phyloP scores from a whole-genome alignment of 2,888 invertebrate species.

The Oscheius sp. region DNA sequence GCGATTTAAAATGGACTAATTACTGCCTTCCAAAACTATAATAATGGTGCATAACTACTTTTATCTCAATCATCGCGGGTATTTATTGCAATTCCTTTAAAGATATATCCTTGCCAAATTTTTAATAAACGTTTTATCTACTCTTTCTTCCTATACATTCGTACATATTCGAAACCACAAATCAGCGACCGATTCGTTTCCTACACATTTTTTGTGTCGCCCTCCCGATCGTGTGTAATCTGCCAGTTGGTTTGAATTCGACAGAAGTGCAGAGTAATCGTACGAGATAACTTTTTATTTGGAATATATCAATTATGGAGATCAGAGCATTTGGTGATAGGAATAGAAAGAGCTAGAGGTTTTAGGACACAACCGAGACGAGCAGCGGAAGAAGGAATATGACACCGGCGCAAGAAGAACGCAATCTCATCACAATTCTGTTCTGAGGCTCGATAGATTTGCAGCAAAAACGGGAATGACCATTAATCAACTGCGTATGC shows the following conservation, averaged over 20 bases:
- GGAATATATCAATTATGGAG: neutral
- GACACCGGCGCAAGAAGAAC: neutral
- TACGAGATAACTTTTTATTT: neutral
- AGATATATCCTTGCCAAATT: neutral
- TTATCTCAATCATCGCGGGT: slow-evolving; percentile 15
- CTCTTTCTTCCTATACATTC: neutral
- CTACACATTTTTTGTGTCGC: slow-evolving; percentile 26
- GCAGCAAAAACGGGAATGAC: slow-evolving; percentile 52
- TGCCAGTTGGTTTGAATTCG: neutral
- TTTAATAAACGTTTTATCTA: slow-evolving; percentile 18
- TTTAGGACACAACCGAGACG: neutral
- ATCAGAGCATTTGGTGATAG: slow-evolving; percentile 1
- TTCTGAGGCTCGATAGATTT: slow-evolving; percentile 29
- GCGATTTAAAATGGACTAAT: slow-evolving; percentile 61
- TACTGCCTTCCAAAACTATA: slow-evolving; percentile 46
- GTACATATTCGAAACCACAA: neutral
- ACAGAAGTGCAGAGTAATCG: slow-evolving; percentile 10
- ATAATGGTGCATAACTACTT: neutral
- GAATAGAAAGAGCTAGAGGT: neutral
- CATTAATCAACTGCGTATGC: slow-evolving; percentile 49
- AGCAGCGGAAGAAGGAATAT: neutral
- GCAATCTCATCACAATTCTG: neutral
- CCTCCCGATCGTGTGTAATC: slow-evolving; percentile 4
- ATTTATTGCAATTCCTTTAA: neutral
- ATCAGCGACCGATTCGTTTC: slow-evolving; percentile 6